Percentiles rank a stretch among this genome's conserved stretches.
Conservation (phyloP, 2,888 invertebrate genomes). For the Sphaeridia pumilis region DNA sequence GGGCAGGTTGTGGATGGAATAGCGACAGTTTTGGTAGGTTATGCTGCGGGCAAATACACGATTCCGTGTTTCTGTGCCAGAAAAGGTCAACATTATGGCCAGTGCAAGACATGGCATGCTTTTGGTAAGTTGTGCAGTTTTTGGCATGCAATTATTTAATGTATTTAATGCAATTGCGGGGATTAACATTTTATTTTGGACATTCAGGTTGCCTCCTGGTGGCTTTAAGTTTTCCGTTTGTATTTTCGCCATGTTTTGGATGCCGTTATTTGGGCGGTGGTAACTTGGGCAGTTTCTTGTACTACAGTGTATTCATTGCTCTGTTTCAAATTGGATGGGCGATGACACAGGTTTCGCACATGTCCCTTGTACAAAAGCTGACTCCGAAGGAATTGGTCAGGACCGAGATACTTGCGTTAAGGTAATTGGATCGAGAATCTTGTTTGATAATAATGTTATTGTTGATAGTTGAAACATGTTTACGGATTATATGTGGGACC, state of each 20-base stretch:
- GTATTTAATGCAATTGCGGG: background rate
- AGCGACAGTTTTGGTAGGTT: slow-evolving; percentile 76
- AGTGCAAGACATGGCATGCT: slow-evolving; percentile 79
- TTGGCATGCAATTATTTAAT: background rate
- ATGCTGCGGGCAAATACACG: slow-evolving; percentile 64
- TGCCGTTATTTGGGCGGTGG: slow-evolving; percentile 45
- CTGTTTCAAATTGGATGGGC: slow-evolving; percentile 94
- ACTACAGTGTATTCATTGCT: slow-evolving; percentile 61
- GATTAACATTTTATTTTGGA: slow-evolving; percentile 37
- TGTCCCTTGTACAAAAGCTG: slow-evolving; percentile 73
- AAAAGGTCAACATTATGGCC: slow-evolving; percentile 51
- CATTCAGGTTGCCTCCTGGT: slow-evolving; percentile 68
- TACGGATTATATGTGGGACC: background rate
- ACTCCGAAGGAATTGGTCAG: slow-evolving; percentile 61
- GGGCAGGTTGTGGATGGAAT: slow-evolving; percentile 72
- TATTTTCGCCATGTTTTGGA: slow-evolving; percentile 64
- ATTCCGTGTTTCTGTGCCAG: slow-evolving; percentile 50
- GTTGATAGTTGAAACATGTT: background rate
- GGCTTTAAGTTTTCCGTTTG: slow-evolving; percentile 68
- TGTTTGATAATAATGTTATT: background rate
- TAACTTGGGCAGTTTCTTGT: slow-evolving; percentile 56
- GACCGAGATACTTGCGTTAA: slow-evolving; percentile 62
- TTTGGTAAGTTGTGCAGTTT: slow-evolving; percentile 50
- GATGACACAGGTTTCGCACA: slow-evolving; percentile 76
- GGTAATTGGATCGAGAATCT: slow-evolving; percentile 43